Percentiles rank a stretch among this genome's conserved stretches.
phyloP scores from a whole-genome alignment of 2,888 invertebrate species.

The Tiliacea citrago region DNA sequence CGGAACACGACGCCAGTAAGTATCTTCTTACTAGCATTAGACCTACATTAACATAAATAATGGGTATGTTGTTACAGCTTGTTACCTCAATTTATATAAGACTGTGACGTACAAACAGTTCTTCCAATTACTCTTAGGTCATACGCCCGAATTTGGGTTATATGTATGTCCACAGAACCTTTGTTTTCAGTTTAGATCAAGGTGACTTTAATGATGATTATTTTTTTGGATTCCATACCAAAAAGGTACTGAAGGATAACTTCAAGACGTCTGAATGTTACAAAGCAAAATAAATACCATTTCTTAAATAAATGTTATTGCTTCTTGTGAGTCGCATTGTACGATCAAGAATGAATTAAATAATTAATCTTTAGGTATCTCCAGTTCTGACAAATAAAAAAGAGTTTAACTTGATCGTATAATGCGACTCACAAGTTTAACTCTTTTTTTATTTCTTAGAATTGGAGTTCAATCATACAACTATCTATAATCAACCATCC shows the following conservation, averaged over 20 bases:
- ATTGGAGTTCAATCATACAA: not conserved
- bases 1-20: slow-evolving; percentile 18
- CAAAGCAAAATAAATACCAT: not conserved
- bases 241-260: slow-evolving; percentile 1
- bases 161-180: slow-evolving; percentile 13
- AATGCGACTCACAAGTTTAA: too few species aligned
- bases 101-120: not conserved
- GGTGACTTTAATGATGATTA: not conserved
- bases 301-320: not conserved
- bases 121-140: not conserved
- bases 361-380: too few species aligned
- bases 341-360: too few species aligned
- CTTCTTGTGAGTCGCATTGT: not conserved
- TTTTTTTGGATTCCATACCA: not conserved
- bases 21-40: slow-evolving; percentile 26
- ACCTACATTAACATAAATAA: slow-evolving; percentile 29
- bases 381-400: too few species aligned
- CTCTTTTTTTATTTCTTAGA: too few species aligned
- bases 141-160: slow-evolving; percentile 1
- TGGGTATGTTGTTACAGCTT: slow-evolving; percentile 6
- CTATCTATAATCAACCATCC: too few species aligned
- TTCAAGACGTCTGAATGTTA: not conserved
- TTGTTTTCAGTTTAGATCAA: slow-evolving; percentile 5
- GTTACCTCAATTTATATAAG: not conserved
- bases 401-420: too few species aligned